Base-by-base conservation (phyloP, 2,888 invertebrate genomes). In the Beris morrisii region DNA sequence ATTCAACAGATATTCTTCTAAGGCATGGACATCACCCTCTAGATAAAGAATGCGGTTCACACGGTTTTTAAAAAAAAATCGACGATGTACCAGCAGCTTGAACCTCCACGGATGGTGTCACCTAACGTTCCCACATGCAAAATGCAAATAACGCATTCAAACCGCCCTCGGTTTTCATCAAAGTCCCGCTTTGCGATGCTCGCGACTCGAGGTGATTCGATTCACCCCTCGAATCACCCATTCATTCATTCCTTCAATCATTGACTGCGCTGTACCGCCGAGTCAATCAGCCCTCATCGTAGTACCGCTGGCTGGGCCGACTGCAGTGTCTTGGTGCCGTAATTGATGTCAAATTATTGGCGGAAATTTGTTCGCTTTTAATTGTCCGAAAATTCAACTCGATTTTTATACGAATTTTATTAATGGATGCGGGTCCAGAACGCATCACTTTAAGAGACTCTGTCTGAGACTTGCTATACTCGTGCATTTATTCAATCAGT, bases 281-380 rank as follows among this genome's bases (percentile, higher is more conserved):
- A 13, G 13, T 56, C 31, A 54, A 32, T 38, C 55, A 38, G n/a
- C 55, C 55, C 55, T 38, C 38, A 56, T 56, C 15, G 7, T 9
- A 56, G 7, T 15, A 13, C 7, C 43, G 38, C 13, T n/a, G 15
- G 15, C 15, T n/a, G n/a, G n/a, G 55, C 4, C 6, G 5, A 13
- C 6, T 32, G 5, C 9, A 11, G 9, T 12, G 32, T 54, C 11
- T 30, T 38, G n/a, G 15, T 38, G 43, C 43, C 38, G 13, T 45
- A 58, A 52, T 52, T 22, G 50, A 50, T 67, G 58, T 64, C 67
- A 67, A 64, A 67, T 64, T 64, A 67, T 67, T 67, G 64, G 67
- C 64, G 64, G 67, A 67, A 67, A 67, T 67, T 67, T 67, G 67
- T 67, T 64, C 57, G 46, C 46, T 64, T 57, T 64, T 67, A 67